Percentiles rank a stretch among this genome's conserved stretches.
Evolutionary conservation across 1,140 invertebrate species (phyloP).

Genomic region (Macrobrachium nipponense): DNA sequence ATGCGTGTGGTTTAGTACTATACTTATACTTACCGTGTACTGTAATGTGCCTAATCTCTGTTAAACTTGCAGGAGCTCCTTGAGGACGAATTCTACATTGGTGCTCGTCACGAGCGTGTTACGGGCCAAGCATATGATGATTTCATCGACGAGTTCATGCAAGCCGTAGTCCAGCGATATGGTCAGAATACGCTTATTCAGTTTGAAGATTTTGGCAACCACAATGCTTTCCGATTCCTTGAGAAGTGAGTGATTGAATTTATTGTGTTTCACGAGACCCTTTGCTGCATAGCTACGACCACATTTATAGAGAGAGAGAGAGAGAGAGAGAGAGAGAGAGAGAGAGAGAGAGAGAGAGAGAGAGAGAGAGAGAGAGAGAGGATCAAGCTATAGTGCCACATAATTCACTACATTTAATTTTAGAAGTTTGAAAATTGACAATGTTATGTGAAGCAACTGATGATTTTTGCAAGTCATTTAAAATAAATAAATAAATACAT

Average conservation of each 20-base stretch:
- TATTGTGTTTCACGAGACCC: not conserved
- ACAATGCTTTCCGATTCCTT: conserved; percentile 88
- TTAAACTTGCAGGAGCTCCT: conserved; percentile 76
- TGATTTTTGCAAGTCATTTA: too few species aligned
- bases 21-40: not conserved
- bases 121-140: conserved; percentile 92
- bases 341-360: too few species aligned
- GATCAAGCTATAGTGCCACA: too few species aligned
- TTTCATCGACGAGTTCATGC: conserved; percentile 98
- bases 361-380: too few species aligned
- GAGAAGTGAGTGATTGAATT: conserved; percentile 59
- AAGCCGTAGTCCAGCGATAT: conserved; percentile 91
- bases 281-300: not conserved
- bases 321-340: too few species aligned
- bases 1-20: conserved; percentile 1
- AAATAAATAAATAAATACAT: too few species aligned
- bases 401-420: too few species aligned
- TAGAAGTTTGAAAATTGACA: too few species aligned
- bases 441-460: too few species aligned
- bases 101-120: conserved; percentile 86
- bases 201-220: conserved; percentile 97
- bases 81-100: conserved; percentile 96
- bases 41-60: not conserved
- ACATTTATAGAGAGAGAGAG: too few species aligned
- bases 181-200: conserved; percentile 90